A percentile compares a stretch with the other conserved stretches of the same genome.
These are phyloP conservation scores for Aphidoletes aphidimyza DNA, from an alignment of 2,888 invertebrate species.

Conservation along the genomic window DNA sequence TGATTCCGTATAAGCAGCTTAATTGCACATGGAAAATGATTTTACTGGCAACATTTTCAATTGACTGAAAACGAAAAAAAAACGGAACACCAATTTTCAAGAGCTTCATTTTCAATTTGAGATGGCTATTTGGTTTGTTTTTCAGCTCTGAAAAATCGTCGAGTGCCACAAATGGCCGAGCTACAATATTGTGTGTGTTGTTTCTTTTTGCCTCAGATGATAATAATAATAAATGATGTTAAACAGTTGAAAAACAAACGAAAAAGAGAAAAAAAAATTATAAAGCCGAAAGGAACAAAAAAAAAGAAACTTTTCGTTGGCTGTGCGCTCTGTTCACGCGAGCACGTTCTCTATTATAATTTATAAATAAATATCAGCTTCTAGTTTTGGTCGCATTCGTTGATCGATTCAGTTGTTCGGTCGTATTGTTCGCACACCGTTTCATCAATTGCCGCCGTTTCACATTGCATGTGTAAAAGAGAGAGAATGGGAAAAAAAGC, in stretches of 20 bases:
- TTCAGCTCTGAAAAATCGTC: neutral
- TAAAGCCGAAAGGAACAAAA: neutral
- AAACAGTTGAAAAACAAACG: neutral
- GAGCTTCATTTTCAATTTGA: too few relatives aligned
- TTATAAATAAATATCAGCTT: constrained; percentile 37
- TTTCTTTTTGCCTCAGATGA: too few relatives aligned
- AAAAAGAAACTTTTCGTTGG: neutral
- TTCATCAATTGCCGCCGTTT: too few relatives aligned
- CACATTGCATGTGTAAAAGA: neutral
- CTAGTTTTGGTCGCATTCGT: constrained; percentile 11
- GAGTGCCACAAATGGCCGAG: neutral
- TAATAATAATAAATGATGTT: constrained; percentile 5
- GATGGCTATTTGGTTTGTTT: too few relatives aligned
- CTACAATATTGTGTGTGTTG: neutral
- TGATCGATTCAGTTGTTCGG: neutral
- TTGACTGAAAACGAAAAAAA: too few relatives aligned
- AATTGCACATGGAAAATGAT: too few relatives aligned
- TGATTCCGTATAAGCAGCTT: too few relatives aligned
- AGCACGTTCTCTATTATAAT: neutral
- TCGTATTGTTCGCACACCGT: neutral
- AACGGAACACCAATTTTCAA: too few relatives aligned
- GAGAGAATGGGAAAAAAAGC: neutral
- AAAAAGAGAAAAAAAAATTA: neutral
- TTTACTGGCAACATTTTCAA: too few relatives aligned
- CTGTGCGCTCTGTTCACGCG: neutral